Evolutionary conservation across 1,140 invertebrate species (phyloP), one percentile per base, ranked within the genome.

Genomic region (Apis laboriosa): DNA sequence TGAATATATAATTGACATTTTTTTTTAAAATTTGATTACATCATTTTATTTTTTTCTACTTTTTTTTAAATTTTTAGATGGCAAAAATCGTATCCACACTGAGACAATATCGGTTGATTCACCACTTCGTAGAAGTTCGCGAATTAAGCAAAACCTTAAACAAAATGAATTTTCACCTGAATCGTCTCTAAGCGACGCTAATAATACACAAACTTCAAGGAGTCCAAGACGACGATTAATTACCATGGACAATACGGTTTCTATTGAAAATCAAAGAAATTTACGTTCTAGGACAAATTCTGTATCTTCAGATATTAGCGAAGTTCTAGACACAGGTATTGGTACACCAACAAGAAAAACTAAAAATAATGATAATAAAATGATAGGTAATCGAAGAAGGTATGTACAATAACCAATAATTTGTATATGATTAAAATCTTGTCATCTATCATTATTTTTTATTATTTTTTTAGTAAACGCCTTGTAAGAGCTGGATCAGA

Each of bases 401-500:
- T 90, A 85, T 85, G 4, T 49, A 21, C 43, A 64, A 61, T 43
- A 28, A 64, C 64, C 60, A 49, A 9, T 9, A 24, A 34, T 67
- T 66, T 53, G 13, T 71, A 28, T 80, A 80, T 56, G 12, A 55
- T 60, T 58, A 4, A 43, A 17, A 81, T 68, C 72, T 74, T 58
- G 21, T 63, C 78, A 19, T 61, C 15, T 53, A 24, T 24, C 28
- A 72, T 61, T 12, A 1, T 70, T 67, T 34, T 34, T 19, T n/a
- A 12, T 55, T 67, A 49, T 82, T 63, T 68, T 43, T 79, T 53
- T 51, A 68, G 83, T 70, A 91, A 90, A 56, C 85, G 78, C 12
- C 7, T 70, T 2, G 72, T 74, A 12, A 90, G 92, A 84, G 92
- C 92, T 83, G 88, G 87, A 8, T 93, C 92, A 34, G 92, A 93